These are phyloP conservation scores for Bradypus variegatus DNA, from an alignment of 2,797 vertebrate genomes.

Conservation along the genomic window DNA sequence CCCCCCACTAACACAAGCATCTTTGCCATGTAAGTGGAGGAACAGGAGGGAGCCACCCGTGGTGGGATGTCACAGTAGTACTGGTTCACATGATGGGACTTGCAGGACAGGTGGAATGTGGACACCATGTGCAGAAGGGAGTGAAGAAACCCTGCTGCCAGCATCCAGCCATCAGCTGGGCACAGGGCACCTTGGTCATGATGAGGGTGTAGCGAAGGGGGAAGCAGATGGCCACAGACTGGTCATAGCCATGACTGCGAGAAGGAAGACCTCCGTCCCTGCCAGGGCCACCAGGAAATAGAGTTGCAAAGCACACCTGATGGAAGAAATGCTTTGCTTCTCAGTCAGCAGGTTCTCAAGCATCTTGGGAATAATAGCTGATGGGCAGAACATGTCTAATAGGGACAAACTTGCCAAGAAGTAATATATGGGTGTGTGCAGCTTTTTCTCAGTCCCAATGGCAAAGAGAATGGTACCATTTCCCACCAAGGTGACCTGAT, in stretches of 20 bases:
- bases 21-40: constrained; percentile 15
- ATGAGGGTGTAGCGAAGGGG: neutral
- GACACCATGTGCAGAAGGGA: too few relatives aligned
- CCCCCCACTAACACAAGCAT: constrained; percentile 14
- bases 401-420: too few relatives aligned
- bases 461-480: constrained; percentile 35
- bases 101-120: too few relatives aligned
- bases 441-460: neutral
- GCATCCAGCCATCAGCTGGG: neutral
- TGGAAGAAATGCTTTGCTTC: too few relatives aligned
- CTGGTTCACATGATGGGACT: neutral
- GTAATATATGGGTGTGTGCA: constrained; percentile 8
- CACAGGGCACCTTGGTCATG: neutral
- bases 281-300: constrained; percentile 12
- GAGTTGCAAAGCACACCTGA: too few relatives aligned
- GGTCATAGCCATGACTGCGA: neutral
- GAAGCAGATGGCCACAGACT: constrained; percentile 28
- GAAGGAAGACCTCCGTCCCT: constrained; percentile 24
- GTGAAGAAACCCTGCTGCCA: neutral
- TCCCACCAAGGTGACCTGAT: constrained; percentile 10
- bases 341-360: too few relatives aligned
- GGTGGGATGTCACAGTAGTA: constrained; percentile 41
- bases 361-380: too few relatives aligned
- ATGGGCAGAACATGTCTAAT: too few relatives aligned
- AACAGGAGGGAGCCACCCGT: constrained; percentile 8